A percentile compares a stretch with the other conserved stretches of the same genome.
These are phyloP conservation scores for Tragopan temminckii DNA, from an alignment of 2,797 vertebrate genomes.

Conservation along the genomic window DNA sequence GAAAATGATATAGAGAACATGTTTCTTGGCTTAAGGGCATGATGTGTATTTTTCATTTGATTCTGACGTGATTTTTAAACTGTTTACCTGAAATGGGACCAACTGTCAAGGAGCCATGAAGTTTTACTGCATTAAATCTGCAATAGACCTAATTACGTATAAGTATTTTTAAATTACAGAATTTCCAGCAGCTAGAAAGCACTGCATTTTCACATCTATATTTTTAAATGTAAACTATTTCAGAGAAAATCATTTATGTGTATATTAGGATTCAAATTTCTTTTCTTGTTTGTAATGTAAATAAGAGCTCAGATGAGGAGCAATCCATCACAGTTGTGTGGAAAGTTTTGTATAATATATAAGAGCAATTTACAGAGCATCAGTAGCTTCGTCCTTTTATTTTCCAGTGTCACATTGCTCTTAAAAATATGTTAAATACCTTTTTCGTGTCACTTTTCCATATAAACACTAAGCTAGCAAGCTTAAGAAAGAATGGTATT, in stretches of 20 bases:
- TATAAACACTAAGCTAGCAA: neutral
- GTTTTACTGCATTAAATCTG: neutral
- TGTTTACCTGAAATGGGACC: constrained; percentile 28
- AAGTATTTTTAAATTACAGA: neutral
- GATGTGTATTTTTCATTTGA: constrained; percentile 3
- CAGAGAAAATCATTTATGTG: neutral
- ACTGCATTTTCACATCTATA: neutral
- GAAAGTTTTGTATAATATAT: no score
- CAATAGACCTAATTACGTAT: neutral
- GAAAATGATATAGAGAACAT: neutral
- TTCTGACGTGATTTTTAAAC: constrained; percentile 30
- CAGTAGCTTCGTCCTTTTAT: no score
- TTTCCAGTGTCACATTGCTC: no score
- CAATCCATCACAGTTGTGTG: no score
- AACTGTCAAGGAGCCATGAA: neutral
- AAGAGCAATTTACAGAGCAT: no score
- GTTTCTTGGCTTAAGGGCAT: constrained; percentile 37
- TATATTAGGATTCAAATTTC: neutral
- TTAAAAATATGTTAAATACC: no score
- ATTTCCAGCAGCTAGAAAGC: neutral
- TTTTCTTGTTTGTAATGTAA: neutral
- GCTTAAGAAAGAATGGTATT: neutral
- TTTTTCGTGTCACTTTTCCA: no score
- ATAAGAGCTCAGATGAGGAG: no score
- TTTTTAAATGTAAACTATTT: neutral